Evolutionary conservation across 1,140 invertebrate genomes (phyloP), one percentile per base, ranked within the genome.

Genomic region (Lordiphosa clarofinis): DNA sequence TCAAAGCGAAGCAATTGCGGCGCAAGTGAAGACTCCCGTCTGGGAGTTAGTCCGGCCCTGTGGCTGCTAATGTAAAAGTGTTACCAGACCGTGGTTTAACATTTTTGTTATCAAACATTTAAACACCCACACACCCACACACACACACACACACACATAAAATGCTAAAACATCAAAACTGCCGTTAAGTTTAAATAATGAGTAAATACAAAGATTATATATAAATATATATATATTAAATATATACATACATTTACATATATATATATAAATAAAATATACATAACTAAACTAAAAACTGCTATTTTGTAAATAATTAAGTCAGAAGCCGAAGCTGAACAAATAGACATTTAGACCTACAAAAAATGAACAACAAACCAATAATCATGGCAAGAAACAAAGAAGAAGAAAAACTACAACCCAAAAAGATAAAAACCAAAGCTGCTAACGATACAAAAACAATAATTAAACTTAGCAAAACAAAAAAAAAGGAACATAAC

Each of bases 381-480:
- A 31, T 8, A 50, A 50, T 21, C 50, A 8, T 50, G 73, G 73
- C 36, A 63, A 59, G 3, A 47, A 43, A 42, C 33, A 35, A 60
- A 49, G 33, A 46, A 63, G 19, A 75, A 38, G 46, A 49, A 55
- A 75, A 53, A 55, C 12, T 35, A 54, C 12, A 60, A 70, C 55
- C 56, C 37, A 60, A 61, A 61, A 71, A 62, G 54, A 69, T 12
- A 54, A 63, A 63, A 68, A 63, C 46, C 64, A 81, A 82, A 82
- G 78, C 78, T 82, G 78, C 78, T 82, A 82, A 82, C 68, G 78
- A 82, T 82, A 82, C 78, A 82, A 82, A 84, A 84, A 82, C 78
- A 84, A 82, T 84, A 82, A 82, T 82, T 84, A 82, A 73, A 84
- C 54, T 78, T 82, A 84, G 78, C 78, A 73, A 78, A n/a, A n/a